Evolutionary conservation across 2,797 vertebrate species (phyloP), one percentile per base, ranked within the genome.

Genomic region (Sorex maritimensis): DNA sequence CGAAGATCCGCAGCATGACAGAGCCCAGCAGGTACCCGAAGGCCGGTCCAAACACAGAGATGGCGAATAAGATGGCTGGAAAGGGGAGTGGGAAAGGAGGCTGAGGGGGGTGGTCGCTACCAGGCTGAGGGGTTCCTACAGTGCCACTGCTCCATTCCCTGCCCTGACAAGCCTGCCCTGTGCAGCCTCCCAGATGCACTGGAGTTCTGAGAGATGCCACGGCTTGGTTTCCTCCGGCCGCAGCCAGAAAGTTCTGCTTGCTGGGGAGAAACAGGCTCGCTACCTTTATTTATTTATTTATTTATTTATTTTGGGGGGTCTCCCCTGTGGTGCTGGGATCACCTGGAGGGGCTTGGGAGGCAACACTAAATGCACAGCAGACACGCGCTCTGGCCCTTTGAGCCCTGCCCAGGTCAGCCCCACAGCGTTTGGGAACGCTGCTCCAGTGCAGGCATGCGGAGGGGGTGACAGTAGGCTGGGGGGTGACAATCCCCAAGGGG

Each of bases 21-120:
- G 99, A 99, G 21, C 99, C 99, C 97, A 99, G 97, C 95, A 99
- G 95, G 97, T 98, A 99, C 2, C 99, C 99, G 0, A 99, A 98
- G n/a, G 99, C 98, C 0, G 99, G 99, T 19, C 99, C 99, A 0
- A 99, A 99, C 24, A 99, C 99, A 0, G 99, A 98, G 0, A 99
- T 97, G 0, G 99, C 98, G 96, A 99, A 99, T 90, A 99, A 98
- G 95, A 99, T 99, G 92, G 99, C 99, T 99, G 98, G 12, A 95
- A 68, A 97, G 28, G 67, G 30, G 83, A 83, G 73, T 46, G 85
- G 26, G 58, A 81, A 46, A 81, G n/a, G n/a, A 73, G 30, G 30
- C 55, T 95, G 72, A 92, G 61, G 6, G 6, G 72, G 63, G 24
- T 14, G 4, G 68, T 78, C 41, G 23, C 34, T 44, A 38, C 15